Conservation (phyloP, 2,797 vertebrate species). For the Poliocrania exsul region DNA sequence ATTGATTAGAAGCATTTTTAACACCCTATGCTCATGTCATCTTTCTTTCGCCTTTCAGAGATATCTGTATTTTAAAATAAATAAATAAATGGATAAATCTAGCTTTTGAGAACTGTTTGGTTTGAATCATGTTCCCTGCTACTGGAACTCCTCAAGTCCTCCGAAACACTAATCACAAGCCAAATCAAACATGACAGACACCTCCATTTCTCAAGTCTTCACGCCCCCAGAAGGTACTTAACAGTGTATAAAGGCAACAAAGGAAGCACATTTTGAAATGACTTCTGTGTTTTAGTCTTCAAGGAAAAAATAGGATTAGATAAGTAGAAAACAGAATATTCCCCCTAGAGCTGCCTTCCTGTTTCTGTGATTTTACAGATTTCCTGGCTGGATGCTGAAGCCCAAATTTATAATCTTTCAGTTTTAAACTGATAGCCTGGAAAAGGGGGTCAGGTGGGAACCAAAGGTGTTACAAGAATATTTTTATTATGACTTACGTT, state of each 20-base stretch:
- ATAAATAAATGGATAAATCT: neutral
- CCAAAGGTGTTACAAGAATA: neutral
- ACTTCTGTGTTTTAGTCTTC: neutral
- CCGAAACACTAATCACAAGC: neutral
- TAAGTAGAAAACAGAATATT: slow-evolving; percentile 21
- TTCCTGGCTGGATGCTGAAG: neutral
- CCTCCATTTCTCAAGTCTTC: neutral
- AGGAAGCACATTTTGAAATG: neutral
- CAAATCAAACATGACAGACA: slow-evolving; percentile 9
- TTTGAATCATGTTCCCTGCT: neutral
- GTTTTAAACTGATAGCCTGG: neutral
- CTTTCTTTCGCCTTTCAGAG: neutral
- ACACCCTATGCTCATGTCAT: neutral
- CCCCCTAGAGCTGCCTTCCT: neutral
- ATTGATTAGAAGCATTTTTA: neutral
- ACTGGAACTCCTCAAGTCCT: neutral
- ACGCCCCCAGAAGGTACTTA: neutral
- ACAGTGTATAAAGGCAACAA: neutral
- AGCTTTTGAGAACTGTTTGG: neutral
- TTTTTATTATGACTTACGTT: neutral
- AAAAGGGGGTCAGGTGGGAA: neutral
- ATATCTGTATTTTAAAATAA: neutral
- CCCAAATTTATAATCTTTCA: slow-evolving; percentile 19
- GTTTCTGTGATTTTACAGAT: neutral
- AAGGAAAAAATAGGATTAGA: slow-evolving; percentile 10